Percentiles rank a stretch among this genome's conserved stretches.
These are phyloP conservation scores for Triops longicaudatus DNA, from an alignment of 1,140 invertebrate species.

Conservation along the genomic window DNA sequence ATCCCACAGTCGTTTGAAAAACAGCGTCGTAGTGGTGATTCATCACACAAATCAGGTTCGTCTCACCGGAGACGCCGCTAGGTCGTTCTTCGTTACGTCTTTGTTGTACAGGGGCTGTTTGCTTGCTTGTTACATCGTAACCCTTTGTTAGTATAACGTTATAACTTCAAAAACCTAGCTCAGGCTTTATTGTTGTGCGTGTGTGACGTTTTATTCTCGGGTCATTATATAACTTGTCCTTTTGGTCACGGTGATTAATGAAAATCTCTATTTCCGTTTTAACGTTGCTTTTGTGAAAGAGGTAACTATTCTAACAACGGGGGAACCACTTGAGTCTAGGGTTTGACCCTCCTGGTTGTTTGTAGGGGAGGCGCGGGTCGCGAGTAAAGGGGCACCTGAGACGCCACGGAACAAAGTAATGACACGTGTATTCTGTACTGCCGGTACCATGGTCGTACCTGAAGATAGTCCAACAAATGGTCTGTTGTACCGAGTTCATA, in stretches of 20 bases:
- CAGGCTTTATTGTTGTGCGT: constrained; percentile 9
- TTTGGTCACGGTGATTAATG: constrained; percentile 7
- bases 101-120: not conserved
- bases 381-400: constrained; percentile 3
- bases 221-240: not conserved
- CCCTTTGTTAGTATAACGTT: constrained; percentile 8
- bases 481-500: constrained; percentile 25
- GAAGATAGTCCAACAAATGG: constrained; percentile 14
- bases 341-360: constrained; percentile 17
- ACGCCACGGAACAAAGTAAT: not conserved
- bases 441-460: constrained; percentile 8
- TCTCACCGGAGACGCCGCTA: not conserved
- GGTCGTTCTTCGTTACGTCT: not conserved
- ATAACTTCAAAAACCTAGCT: not conserved
- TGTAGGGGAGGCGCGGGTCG: constrained; percentile 16
- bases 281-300: constrained; percentile 4
- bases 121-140: not conserved
- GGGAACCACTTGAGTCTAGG: not conserved
- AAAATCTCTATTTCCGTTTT: not conserved
- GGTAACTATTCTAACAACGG: not conserved
- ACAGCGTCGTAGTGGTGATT: not conserved
- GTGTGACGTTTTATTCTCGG: not conserved
- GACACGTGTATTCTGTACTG: not conserved
- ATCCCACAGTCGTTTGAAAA: constrained; percentile 11
- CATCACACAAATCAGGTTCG: constrained; percentile 11